These are phyloP conservation scores for Aphrophora alni DNA, from an alignment of 2,888 invertebrate species.

Conservation along the genomic window DNA sequence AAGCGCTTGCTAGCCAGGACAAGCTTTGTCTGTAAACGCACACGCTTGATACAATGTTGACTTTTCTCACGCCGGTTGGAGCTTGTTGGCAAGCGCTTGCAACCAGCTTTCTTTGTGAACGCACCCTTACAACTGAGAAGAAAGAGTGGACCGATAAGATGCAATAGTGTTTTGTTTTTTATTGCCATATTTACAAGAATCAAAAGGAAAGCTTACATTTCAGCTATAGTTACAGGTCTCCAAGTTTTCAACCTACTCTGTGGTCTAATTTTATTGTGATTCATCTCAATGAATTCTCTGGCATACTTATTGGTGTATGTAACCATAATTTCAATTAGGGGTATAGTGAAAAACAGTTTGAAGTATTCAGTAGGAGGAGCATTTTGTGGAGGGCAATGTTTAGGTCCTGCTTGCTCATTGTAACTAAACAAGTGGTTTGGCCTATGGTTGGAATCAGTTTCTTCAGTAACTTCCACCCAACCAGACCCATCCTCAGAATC, in stretches of 20 bases:
- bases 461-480: conserved; percentile 11
- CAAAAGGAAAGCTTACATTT: conserved; percentile 19
- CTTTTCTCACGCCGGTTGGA: too few species aligned
- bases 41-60: too few species aligned
- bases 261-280: not conserved
- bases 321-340: conserved; percentile 25
- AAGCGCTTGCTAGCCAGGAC: too few species aligned
- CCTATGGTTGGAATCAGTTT: not conserved
- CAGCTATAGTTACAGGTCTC: conserved; percentile 15
- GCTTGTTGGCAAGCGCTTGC: too few species aligned
- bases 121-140: not conserved
- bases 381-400: conserved; percentile 13
- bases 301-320: conserved; percentile 32
- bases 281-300: conserved; percentile 2
- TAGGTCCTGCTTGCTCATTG: not conserved
- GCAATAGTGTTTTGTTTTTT: conserved; percentile 14
- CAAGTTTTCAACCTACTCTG: not conserved
- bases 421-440: not conserved
- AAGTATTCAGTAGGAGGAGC: not conserved
- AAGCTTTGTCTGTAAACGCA: too few species aligned
- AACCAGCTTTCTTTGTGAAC: too few species aligned
- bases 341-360: conserved; percentile 22
- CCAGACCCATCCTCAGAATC: conserved; percentile 10
- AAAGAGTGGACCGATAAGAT: not conserved
- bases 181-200: conserved; percentile 19